phyloP scores from a whole-genome alignment of 2,113 vertebrate species.

The human (Homo sapiens) region GRCh38 chr3:59861501-59862000 shows the following conservation, averaged over 20 bases:
- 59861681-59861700: constrained; percentile 61
- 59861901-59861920: neutral
- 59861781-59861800: constrained; percentile 53
- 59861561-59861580: constrained; percentile 58
- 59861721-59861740: constrained; percentile 50
- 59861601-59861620: constrained; percentile 40
- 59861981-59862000: constrained; percentile 25
- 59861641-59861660: constrained; percentile 72
- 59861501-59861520: constrained; percentile 30
- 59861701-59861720: neutral
- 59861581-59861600: constrained; percentile 52
- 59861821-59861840: neutral
- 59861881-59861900: neutral
- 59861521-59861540: constrained; percentile 55
- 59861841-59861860: neutral
- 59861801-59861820: constrained; percentile 22
- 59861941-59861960: neutral
- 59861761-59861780: constrained; percentile 62
- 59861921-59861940: neutral
- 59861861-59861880: neutral
- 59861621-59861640: constrained; percentile 53
- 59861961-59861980: constrained; percentile 5
- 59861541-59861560: constrained; percentile 60
- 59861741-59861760: constrained; percentile 60
- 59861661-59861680: constrained; percentile 54